These are phyloP conservation scores for Chloroclysta siterata DNA, from an alignment of 2,888 invertebrate species.

Conservation along the genomic window DNA sequence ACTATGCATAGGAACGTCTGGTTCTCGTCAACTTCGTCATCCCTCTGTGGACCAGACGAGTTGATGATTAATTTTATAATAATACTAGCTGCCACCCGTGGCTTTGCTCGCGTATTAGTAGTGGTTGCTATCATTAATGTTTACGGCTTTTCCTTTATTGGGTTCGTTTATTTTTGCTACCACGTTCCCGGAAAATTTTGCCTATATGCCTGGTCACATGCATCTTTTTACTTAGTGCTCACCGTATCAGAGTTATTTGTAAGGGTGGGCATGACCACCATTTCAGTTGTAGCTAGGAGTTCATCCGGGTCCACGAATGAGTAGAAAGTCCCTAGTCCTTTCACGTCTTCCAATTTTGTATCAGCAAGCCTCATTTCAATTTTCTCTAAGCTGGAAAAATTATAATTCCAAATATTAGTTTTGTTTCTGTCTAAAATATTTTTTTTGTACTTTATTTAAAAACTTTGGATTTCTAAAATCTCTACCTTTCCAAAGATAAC, in stretches of 20 bases:
- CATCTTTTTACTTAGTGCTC: constrained; percentile 6
- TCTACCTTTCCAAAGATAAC: constrained; percentile 25
- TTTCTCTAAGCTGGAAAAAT: constrained; percentile 41
- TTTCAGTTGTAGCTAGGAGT: constrained; percentile 49
- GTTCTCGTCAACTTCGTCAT: constrained; percentile 53
- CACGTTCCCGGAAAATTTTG: too few species aligned
- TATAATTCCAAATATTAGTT: background rate
- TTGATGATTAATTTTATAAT: background rate
- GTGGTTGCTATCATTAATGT: too few species aligned
- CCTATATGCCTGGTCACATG: background rate
- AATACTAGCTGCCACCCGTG: too few species aligned
- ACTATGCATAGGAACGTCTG: constrained; percentile 55
- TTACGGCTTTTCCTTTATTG: too few species aligned
- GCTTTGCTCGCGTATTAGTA: too few species aligned
- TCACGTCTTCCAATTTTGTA: constrained; percentile 28
- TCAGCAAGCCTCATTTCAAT: constrained; percentile 38
- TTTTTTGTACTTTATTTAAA: background rate
- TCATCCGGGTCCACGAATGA: constrained; percentile 54
- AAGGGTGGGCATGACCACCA: constrained; percentile 41
- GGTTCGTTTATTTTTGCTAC: too few species aligned
- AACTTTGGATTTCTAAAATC: background rate
- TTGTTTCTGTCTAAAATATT: background rate
- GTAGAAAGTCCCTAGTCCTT: constrained; percentile 52
- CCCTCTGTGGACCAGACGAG: constrained; percentile 45
- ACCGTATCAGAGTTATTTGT: constrained; percentile 33